Conservation (phyloP, 2,888 invertebrate genomes). For the Drosophila greeni region DNA sequence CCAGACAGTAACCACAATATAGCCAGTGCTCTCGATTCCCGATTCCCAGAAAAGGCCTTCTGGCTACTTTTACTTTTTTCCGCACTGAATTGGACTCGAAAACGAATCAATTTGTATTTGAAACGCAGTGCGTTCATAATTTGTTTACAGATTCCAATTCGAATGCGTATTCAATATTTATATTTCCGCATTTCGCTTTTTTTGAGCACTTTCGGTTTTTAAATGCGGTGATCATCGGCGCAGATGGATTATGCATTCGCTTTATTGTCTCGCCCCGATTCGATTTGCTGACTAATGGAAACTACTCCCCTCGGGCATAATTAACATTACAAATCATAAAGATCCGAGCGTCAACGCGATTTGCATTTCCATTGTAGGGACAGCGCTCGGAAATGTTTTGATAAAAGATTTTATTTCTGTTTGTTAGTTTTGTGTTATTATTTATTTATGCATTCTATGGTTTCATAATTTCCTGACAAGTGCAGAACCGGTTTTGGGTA, state of each 20-base stretch:
- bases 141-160: conserved; percentile 30
- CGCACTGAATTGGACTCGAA: conserved; percentile 39
- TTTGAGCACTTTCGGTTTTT: conserved; percentile 64
- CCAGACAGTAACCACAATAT: conserved; percentile 21
- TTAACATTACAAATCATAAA: conserved; percentile 73
- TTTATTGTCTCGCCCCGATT: conserved; percentile 46
- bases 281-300: conserved; percentile 64
- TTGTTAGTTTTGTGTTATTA: conserved; percentile 50
- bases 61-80: conserved; percentile 62
- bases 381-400: conserved; percentile 33
- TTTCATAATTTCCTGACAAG: conserved; percentile 60
- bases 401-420: conserved; percentile 37
- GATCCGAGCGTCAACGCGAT: conserved; percentile 48
- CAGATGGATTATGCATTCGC: conserved; percentile 43
- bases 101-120: conserved; percentile 54
- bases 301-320: conserved; percentile 49
- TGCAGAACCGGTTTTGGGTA: conserved; percentile 59
- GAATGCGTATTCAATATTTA: conserved; percentile 29
- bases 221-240: conserved; percentile 11
- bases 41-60: conserved; percentile 18
- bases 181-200: conserved; percentile 60
- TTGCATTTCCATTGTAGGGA: conserved; percentile 60
- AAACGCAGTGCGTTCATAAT: conserved; percentile 60
- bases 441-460: conserved; percentile 64
- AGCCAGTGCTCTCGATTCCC: conserved; percentile 14